A percentile compares a stretch with the other conserved stretches of the same genome.
phyloP scores from a whole-genome alignment of 2,888 invertebrate species.

The Formica aserva region DNA sequence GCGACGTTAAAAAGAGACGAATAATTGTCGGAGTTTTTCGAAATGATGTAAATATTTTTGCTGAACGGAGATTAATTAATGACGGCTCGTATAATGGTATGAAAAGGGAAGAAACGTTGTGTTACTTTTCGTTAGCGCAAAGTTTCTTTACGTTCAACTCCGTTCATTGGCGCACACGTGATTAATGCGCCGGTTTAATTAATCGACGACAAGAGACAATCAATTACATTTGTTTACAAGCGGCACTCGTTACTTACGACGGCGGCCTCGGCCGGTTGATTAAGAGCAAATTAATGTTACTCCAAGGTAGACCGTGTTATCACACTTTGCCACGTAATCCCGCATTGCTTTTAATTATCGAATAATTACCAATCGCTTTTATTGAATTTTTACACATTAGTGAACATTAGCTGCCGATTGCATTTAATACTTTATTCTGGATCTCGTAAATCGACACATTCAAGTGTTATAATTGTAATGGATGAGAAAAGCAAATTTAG shows the following conservation, averaged over 20 bases:
- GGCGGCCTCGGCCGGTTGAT: slow-evolving; percentile 61
- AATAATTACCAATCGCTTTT: slow-evolving; percentile 29
- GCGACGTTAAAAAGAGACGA: neutral
- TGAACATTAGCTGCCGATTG: neutral
- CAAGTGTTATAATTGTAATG: neutral
- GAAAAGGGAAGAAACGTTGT: neutral
- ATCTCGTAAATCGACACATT: slow-evolving; percentile 10
- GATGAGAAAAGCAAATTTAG: neutral
- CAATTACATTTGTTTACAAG: slow-evolving; percentile 75
- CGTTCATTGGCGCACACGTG: slow-evolving; percentile 33
- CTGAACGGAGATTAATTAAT: slow-evolving; percentile 1
- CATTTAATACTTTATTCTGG: neutral
- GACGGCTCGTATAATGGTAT: neutral
- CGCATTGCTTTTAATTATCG: slow-evolving; percentile 21
- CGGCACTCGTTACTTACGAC: slow-evolving; percentile 68
- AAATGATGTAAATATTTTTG: neutral
- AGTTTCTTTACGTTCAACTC: slow-evolving; percentile 14
- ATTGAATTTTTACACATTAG: slow-evolving; percentile 8
- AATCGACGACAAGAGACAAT: slow-evolving; percentile 72
- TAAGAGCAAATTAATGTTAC: slow-evolving; percentile 73
- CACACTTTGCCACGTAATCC: slow-evolving; percentile 29
- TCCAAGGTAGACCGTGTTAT: slow-evolving; percentile 64
- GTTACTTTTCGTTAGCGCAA: slow-evolving; percentile 19
- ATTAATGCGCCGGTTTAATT: slow-evolving; percentile 74
- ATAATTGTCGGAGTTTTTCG: neutral